phyloP scores from a whole-genome alignment of 2,797 vertebrate species.

The Parauchenoglanis punctatus region DNA sequence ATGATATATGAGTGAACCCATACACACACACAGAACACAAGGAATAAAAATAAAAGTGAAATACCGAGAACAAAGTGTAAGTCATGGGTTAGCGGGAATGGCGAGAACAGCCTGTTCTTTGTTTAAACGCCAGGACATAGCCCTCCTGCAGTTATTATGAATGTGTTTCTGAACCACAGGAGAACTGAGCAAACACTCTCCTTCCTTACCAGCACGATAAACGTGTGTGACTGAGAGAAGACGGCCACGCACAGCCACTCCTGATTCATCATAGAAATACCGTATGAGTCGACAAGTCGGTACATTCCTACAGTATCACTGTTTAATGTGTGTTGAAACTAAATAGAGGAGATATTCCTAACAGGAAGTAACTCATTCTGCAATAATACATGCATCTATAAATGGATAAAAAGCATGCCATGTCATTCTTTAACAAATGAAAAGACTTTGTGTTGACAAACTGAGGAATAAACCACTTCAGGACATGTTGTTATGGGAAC shows the following conservation, averaged over 20 bases:
- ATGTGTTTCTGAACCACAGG: conserved; percentile 48
- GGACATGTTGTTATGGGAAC: background rate
- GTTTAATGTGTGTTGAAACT: background rate
- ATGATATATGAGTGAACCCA: background rate
- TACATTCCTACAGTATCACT: background rate
- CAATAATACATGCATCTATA: background rate
- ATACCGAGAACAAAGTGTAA: conserved; percentile 17
- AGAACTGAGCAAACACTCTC: conserved; percentile 47
- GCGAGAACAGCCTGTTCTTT: conserved; percentile 53
- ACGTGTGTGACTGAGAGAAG: background rate
- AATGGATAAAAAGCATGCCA: background rate
- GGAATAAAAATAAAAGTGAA: conserved; percentile 37
- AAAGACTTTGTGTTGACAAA: background rate
- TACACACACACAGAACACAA: background rate
- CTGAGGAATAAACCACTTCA: background rate
- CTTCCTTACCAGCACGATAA: conserved; percentile 25
- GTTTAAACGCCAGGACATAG: conserved; percentile 47
- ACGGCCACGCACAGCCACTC: background rate
- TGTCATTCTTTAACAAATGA: background rate
- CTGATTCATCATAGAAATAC: background rate
- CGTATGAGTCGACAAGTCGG: no score
- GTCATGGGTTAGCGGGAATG: conserved; percentile 32
- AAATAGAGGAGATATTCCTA: background rate
- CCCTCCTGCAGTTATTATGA: conserved; percentile 37
- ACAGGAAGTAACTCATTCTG: background rate